Conservation (phyloP, 2,113 vertebrate genomes). For the Accipiter virgatus region DNA sequence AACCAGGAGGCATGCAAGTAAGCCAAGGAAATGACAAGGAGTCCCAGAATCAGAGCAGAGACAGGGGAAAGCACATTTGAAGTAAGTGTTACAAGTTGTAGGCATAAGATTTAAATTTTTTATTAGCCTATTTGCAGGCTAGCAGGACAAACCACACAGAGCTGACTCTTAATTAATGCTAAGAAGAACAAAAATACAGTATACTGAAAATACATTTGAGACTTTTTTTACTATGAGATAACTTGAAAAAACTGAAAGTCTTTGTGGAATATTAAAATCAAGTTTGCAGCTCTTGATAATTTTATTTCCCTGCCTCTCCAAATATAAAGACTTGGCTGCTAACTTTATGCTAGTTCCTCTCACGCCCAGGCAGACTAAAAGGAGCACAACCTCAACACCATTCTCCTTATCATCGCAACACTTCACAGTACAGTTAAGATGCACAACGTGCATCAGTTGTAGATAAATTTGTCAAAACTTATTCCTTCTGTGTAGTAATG, state of each 20-base stretch:
- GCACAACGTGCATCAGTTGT: rapidly evolving
- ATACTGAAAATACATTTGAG: not conserved
- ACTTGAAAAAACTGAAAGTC: not conserved
- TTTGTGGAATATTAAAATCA: not conserved
- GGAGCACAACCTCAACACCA: not conserved
- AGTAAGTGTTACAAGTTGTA: not conserved
- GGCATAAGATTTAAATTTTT: not conserved
- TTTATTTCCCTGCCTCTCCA: not conserved
- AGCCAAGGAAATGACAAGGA: not conserved
- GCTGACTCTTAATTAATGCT: not conserved
- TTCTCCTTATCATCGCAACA: rapidly evolving
- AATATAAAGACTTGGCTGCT: not conserved
- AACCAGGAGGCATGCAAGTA: not conserved
- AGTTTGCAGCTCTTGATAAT: not conserved
- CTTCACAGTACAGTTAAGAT: not conserved
- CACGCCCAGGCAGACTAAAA: not conserved
- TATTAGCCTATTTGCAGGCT: not conserved
- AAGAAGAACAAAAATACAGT: not conserved
- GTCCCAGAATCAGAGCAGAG: not conserved
- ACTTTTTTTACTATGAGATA: not conserved
- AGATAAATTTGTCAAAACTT: not conserved
- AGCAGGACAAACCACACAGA: not conserved
- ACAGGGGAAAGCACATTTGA: not conserved
- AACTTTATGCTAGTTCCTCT: not conserved
- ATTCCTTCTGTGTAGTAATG: not conserved